Conservation (phyloP, 2,888 invertebrate species). For the Drosophila melanosoma region DNA sequence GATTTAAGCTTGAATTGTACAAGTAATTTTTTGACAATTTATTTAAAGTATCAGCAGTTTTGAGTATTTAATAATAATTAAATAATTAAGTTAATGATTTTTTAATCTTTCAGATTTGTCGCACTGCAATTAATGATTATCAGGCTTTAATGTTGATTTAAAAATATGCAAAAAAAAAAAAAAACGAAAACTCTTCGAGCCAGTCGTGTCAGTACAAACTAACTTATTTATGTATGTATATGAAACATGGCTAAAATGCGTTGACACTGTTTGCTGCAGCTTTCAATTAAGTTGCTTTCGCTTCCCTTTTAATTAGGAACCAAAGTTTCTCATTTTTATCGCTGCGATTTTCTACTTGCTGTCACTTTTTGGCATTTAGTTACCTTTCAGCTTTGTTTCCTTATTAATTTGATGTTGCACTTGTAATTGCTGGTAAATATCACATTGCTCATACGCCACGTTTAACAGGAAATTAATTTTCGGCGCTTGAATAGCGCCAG, state of each 20-base stretch:
- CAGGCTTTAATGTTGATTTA: background rate
- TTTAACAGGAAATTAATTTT: conserved; percentile 64
- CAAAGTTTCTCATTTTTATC: conserved; percentile 44
- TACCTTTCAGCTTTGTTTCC: conserved; percentile 6
- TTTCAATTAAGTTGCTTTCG: conserved; percentile 71
- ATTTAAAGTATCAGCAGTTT: background rate
- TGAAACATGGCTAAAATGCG: conserved; percentile 63
- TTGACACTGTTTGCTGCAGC: conserved; percentile 65
- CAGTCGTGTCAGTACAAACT: background rate
- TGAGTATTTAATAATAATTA: too few relatives aligned
- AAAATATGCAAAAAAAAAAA: background rate
- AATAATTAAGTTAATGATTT: background rate
- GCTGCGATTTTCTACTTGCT: conserved; percentile 3
- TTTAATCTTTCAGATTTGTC: background rate
- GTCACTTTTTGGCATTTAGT: conserved; percentile 32
- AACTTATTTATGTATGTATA: conserved; percentile 10
- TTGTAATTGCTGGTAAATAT: conserved; percentile 49
- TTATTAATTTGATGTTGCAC: conserved; percentile 66
- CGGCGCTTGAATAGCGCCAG: conserved; percentile 18
- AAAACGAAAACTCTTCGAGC: background rate
- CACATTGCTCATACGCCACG: conserved; percentile 65
- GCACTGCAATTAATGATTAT: background rate
- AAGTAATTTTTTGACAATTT: background rate
- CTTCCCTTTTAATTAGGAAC: conserved; percentile 65
- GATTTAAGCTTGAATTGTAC: background rate